These are phyloP conservation scores for Cryptomyrus ogoouensis DNA, from an alignment of 2,113 vertebrate species.

Conservation along the genomic window DNA sequence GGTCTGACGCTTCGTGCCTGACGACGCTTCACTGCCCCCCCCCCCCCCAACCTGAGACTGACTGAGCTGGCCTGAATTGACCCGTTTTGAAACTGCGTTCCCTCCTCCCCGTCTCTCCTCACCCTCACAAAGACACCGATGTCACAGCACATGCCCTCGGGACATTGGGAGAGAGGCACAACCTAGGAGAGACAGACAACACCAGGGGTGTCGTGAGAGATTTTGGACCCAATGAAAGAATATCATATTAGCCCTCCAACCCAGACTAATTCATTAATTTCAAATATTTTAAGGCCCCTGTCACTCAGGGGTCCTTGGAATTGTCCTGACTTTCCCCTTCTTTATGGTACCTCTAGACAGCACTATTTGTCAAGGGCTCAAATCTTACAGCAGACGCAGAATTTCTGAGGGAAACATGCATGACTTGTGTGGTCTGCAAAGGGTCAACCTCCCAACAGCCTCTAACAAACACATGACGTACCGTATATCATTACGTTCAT, in stretches of 20 bases:
- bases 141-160: not conserved
- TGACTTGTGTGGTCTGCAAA: too few relatives aligned
- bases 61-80: constrained; percentile 35
- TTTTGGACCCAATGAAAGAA: not conserved
- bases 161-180: not conserved
- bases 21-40: constrained; percentile 10
- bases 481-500: not conserved
- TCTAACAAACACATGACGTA: not conserved
- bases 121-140: not conserved
- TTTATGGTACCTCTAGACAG: not conserved
- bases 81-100: constrained; percentile 33
- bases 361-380: not conserved
- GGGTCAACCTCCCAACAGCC: not conserved
- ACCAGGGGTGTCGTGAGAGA: not conserved
- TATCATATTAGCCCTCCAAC: not conserved
- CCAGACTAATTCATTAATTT: not conserved
- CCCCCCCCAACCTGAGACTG: not conserved
- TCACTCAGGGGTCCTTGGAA: not conserved
- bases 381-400: not conserved
- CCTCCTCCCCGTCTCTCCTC: not conserved
- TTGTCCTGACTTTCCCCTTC: not conserved
- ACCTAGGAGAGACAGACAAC: not conserved
- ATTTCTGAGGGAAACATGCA: not conserved
- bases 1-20: constrained; percentile 37
- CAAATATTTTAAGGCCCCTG: not conserved